A percentile compares a stretch with the other conserved stretches of the same genome.
Conservation (phyloP, 2,113 vertebrate genomes). For the Meleagris gallopavo region DNA sequence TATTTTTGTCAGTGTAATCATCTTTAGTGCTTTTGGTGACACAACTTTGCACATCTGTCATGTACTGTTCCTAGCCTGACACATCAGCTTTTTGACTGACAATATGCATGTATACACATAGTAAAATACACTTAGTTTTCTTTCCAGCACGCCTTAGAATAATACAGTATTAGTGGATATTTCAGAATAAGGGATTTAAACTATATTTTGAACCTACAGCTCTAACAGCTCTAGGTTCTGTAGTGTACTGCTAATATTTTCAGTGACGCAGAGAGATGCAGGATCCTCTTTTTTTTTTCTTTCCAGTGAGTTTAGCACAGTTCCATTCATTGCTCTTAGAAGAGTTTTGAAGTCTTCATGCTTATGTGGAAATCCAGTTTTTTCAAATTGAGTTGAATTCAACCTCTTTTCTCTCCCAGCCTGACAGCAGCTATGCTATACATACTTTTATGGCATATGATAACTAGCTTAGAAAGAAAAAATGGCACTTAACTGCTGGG, state of each 20-base stretch:
- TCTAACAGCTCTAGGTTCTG: background rate
- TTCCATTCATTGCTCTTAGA: background rate
- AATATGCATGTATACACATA: background rate
- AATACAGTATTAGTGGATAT: background rate
- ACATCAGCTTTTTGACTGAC: background rate
- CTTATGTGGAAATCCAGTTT: background rate
- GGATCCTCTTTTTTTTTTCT: background rate
- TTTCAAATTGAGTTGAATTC: background rate
- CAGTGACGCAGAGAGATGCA: background rate
- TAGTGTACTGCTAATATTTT: background rate
- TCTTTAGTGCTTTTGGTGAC: background rate
- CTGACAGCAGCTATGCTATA: background rate
- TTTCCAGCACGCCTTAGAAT: background rate
- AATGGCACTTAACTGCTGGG: background rate
- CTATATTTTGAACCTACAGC: background rate
- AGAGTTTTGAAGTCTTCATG: background rate
- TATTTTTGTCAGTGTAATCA: fast-evolving
- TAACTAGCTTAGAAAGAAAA: background rate
- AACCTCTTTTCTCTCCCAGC: background rate
- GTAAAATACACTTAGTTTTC: background rate
- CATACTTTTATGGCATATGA: background rate
- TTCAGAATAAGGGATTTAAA: background rate
- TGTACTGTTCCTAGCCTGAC: background rate
- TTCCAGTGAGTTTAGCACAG: background rate
- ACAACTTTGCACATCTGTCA: background rate